phyloP scores from a whole-genome alignment of 1,140 invertebrate genomes.

The Saccostrea echinata region DNA sequence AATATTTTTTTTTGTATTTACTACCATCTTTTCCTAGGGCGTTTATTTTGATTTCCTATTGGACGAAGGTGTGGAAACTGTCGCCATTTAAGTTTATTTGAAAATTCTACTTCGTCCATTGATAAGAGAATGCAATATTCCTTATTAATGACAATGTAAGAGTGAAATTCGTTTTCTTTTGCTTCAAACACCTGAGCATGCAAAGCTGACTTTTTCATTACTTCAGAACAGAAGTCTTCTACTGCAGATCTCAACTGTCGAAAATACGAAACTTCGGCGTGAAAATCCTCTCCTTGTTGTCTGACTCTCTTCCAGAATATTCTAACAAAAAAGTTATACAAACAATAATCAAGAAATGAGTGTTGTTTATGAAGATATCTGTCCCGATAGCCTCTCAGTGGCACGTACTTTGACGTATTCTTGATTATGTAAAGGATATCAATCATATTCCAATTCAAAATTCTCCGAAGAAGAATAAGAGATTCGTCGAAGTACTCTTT shows the following conservation, averaged over 20 bases:
- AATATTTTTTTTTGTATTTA: background rate
- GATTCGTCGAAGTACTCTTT: constrained; percentile 82
- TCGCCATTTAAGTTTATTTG: constrained; percentile 21
- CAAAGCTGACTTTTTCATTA: background rate
- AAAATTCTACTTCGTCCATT: constrained; percentile 2
- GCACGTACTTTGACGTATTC: constrained; percentile 47
- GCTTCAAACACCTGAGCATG: background rate
- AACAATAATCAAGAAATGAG: constrained; percentile 56
- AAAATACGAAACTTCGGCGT: constrained; percentile 54
- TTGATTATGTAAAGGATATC: constrained; percentile 75
- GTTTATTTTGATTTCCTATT: background rate
- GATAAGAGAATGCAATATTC: background rate
- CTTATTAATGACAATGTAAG: background rate
- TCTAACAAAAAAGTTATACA: constrained; percentile 59
- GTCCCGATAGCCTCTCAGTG: constrained; percentile 14
- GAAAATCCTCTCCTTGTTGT: constrained; percentile 49
- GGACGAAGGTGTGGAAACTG: constrained; percentile 33
- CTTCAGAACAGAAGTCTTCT: constrained; percentile 51
- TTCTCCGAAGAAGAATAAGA: constrained; percentile 79
- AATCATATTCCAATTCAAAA: constrained; percentile 81
- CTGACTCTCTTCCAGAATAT: constrained; percentile 52
- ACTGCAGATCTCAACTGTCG: constrained; percentile 50
- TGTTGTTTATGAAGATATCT: constrained; percentile 40
- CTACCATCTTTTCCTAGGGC: background rate
- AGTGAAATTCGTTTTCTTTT: background rate